Evolutionary conservation across 2,888 invertebrate genomes (phyloP), one percentile per base, ranked within the genome.

Genomic region (Cryptops parisi): DNA sequence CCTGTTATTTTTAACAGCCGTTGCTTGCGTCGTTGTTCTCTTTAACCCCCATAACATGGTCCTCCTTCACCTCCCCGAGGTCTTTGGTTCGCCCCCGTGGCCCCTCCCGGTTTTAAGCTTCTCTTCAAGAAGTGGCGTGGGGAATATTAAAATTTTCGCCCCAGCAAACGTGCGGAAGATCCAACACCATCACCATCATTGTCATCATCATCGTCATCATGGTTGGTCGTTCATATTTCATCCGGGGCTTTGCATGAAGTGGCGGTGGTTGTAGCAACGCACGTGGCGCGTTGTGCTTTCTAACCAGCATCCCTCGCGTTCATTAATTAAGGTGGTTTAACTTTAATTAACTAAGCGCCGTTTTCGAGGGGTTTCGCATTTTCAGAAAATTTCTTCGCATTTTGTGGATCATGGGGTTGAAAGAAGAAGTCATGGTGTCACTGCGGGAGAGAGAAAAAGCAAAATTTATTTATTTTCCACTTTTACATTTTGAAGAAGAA

Each of bases 251-350:
- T 12, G 12, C 5, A 41, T 5, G n/a, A 41, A 6, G 43, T n/a
- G 43, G 43, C 5, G 43, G 43, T 6, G 43, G n/a, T n/a, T 5
- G 33, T 12, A 17, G 43, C 6, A 41, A 19, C 5, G 43, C 6
- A 41, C 5, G 43, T 5, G 6, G n/a, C 5, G 9, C 9, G 12
- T 5, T 12, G n/a, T n/a, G 12, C 17, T 5, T n/a, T 12, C 43
- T 41, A 41, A 41, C 43, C 19, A 41, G n/a, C 9, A 12, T 21
- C 43, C 22, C 46, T 4, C 40, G 40, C 24, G 22, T 25, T 41
- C 50, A 40, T 50, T 50, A 50, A 50, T 50, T 50, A 50, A 50
- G 41, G 40, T 40, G 50, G 50, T 50, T 50, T 50, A 50, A 50
- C 17, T 50, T 50, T 40, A 50, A 50, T 50, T 50, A 50, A 50